These are phyloP conservation scores for Epinephelus fuscoguttatus DNA, from an alignment of 2,113 vertebrate genomes.

Conservation along the genomic window DNA sequence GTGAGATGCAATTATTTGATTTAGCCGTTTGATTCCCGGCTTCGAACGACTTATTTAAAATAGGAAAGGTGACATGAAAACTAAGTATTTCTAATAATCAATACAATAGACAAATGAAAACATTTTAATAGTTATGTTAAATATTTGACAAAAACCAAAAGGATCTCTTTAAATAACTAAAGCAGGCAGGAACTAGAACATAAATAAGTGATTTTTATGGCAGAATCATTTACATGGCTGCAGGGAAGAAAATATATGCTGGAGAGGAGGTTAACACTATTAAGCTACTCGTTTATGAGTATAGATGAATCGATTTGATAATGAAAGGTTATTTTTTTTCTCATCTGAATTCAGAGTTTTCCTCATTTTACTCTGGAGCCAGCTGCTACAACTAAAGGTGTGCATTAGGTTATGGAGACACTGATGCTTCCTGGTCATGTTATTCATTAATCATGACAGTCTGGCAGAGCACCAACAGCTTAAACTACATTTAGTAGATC, in stretches of 20 bases:
- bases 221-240: neutral
- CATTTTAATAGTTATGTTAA: no score
- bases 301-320: neutral
- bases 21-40: no score
- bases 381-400: neutral
- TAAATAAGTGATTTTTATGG: no score
- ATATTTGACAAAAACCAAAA: no score
- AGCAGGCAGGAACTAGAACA: no score
- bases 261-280: neutral
- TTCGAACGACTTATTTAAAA: no score
- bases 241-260: neutral
- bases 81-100: no score
- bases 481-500: neutral
- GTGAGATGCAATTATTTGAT: no score
- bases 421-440: neutral
- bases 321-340: neutral
- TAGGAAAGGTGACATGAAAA: no score
- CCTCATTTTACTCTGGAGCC: neutral
- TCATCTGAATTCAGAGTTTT: neutral
- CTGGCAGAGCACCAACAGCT: slow-evolving; percentile 1
- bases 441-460: slow-evolving; percentile 1
- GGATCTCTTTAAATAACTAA: no score
- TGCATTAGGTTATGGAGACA: neutral
- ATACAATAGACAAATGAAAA: no score
- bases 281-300: neutral